Evolutionary conservation across 2,113 vertebrate species (phyloP).

Genomic region (Tapirus terrestris): DNA sequence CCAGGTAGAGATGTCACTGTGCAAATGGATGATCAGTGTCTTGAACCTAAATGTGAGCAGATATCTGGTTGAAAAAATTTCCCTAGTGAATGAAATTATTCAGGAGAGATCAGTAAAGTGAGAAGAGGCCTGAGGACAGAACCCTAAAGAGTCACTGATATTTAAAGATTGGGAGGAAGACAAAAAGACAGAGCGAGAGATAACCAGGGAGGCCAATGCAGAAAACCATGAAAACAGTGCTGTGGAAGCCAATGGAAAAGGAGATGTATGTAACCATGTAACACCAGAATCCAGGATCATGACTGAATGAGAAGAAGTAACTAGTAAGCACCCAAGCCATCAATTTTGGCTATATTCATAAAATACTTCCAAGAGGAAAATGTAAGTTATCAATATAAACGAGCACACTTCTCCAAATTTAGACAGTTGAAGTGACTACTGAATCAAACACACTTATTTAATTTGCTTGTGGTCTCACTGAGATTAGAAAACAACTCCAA

Average conservation of each 20-base stretch:
- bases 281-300: background rate
- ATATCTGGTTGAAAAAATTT: background rate
- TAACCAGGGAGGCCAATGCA: background rate
- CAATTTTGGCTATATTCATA: background rate
- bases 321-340: background rate
- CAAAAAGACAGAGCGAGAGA: background rate
- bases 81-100: background rate
- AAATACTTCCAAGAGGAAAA: slow-evolving; percentile 13
- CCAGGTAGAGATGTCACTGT: background rate
- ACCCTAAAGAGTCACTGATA: background rate
- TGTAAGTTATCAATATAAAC: background rate
- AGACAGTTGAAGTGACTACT: background rate
- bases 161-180: background rate
- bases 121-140: background rate
- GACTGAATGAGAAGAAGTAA: background rate
- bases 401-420: slow-evolving; percentile 26
- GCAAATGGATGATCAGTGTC: fast-evolving
- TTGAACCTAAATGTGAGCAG: background rate
- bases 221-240: background rate
- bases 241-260: background rate
- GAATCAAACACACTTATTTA: background rate
- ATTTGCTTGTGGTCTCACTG: slow-evolving; percentile 27
- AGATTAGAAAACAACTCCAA: slow-evolving; percentile 27
- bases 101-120: background rate
- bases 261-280: background rate